Conservation (phyloP, 1,140 invertebrate genomes). For the Macrostomum lignano region DNA sequence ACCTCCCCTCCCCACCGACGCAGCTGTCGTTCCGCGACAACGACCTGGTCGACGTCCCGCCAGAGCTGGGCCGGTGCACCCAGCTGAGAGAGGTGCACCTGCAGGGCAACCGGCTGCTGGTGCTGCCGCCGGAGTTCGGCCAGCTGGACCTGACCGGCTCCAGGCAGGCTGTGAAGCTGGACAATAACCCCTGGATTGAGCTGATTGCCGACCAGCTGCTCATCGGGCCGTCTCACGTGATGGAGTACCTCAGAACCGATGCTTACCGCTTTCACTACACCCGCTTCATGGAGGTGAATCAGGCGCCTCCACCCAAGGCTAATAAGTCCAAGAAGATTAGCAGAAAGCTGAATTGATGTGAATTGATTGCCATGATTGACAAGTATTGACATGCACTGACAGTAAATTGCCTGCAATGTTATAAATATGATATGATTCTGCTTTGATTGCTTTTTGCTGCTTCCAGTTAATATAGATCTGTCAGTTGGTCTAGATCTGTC, state of each 20-base stretch:
- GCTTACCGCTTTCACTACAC: constrained; percentile 42
- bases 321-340: constrained; percentile 62
- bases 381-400: too few species aligned
- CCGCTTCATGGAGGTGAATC: neutral
- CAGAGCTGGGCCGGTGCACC: constrained; percentile 58
- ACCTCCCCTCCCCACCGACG: too few species aligned
- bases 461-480: too few species aligned
- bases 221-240: constrained; percentile 62
- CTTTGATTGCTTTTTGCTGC: too few species aligned
- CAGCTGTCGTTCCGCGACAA: constrained; percentile 68
- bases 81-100: constrained; percentile 63
- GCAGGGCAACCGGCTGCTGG: constrained; percentile 66
- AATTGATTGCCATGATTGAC: too few species aligned
- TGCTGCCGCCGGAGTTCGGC: constrained; percentile 55
- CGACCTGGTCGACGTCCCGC: constrained; percentile 64
- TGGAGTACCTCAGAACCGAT: constrained; percentile 68
- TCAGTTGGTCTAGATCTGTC: too few species aligned
- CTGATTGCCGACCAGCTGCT: constrained; percentile 78
- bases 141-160: constrained; percentile 59
- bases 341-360: too few species aligned
- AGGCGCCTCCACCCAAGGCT: constrained; percentile 43
- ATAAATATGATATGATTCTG: too few species aligned
- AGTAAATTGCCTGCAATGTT: too few species aligned
- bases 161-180: constrained; percentile 72
- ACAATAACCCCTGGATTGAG: constrained; percentile 88